Percentiles rank a stretch among this genome's conserved stretches.
These are phyloP conservation scores for Muricea muricata DNA, from an alignment of 92 coral and sea anemone genomes.

Conservation along the genomic window DNA sequence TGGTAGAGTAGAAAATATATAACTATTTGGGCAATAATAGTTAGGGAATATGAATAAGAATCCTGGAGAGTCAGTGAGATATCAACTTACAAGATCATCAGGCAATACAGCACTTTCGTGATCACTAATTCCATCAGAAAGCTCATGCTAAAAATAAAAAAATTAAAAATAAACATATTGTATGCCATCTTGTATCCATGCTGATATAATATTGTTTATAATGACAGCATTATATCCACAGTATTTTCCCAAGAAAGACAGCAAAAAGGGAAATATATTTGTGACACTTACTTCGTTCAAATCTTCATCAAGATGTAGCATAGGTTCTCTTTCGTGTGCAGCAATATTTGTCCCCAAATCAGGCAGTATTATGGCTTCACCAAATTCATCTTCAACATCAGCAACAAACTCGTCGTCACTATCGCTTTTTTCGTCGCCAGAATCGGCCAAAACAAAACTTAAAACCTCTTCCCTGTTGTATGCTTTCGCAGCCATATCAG, in stretches of 20 bases:
- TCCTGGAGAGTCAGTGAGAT: neutral
- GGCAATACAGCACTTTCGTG: neutral
- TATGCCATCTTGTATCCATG: neutral
- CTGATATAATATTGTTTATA: neutral
- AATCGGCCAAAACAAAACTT: conserved; percentile 8
- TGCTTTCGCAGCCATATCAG: neutral
- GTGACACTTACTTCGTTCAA: conserved; percentile 10
- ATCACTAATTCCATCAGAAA: neutral
- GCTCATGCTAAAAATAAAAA: neutral
- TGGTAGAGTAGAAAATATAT: neutral
- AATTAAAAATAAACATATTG: neutral
- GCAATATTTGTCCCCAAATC: conserved; percentile 5
- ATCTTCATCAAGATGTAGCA: neutral
- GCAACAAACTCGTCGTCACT: neutral
- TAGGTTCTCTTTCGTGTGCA: conserved; percentile 12
- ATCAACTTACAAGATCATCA: no score
- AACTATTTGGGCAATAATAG: neutral
- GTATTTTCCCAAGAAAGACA: neutral
- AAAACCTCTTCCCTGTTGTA: conserved; percentile 11
- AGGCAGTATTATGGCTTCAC: neutral
- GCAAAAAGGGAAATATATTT: neutral
- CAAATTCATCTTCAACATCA: conserved; percentile 20
- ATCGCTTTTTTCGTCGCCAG: conserved; percentile 13
- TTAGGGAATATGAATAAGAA: neutral
- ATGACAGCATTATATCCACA: neutral